Evolutionary conservation across 2,888 invertebrate genomes (phyloP).

Genomic region (Macrophya alboannulata): DNA sequence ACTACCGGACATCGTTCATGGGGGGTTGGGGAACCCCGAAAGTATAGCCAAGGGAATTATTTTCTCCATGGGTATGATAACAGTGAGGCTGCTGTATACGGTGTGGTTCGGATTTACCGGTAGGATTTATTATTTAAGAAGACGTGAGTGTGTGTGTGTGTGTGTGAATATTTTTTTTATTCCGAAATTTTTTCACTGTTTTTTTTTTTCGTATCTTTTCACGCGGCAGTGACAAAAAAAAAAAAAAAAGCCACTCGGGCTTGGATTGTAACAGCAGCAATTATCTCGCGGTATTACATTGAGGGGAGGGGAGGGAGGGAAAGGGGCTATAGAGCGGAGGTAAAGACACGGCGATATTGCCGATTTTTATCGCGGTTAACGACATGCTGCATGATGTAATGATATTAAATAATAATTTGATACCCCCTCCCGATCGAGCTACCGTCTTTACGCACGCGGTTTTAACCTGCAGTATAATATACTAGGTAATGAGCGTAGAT

Average conservation of each 20-base stretch:
- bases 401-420: constrained; percentile 17
- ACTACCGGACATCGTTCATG: neutral
- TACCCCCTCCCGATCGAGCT: neutral
- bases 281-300: neutral
- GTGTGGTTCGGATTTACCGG: neutral
- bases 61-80: neutral
- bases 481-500: neutral
- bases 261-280: neutral
- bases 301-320: neutral
- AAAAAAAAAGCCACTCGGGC: neutral
- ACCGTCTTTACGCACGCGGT: neutral
- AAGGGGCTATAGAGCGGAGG: neutral
- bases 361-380: constrained; percentile 19
- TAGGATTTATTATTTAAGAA: constrained; percentile 7
- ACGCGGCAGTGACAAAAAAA: neutral
- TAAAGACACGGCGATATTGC: neutral
- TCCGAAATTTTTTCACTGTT: neutral
- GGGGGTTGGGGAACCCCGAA: neutral
- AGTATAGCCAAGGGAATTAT: neutral
- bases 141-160: too few species aligned
- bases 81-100: neutral
- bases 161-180: neutral
- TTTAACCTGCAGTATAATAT: neutral
- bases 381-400: constrained; percentile 18
- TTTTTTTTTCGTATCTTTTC: neutral